Base-by-base conservation (phyloP, 1,140 invertebrate genomes). In the Drosophila baimaii region DNA sequence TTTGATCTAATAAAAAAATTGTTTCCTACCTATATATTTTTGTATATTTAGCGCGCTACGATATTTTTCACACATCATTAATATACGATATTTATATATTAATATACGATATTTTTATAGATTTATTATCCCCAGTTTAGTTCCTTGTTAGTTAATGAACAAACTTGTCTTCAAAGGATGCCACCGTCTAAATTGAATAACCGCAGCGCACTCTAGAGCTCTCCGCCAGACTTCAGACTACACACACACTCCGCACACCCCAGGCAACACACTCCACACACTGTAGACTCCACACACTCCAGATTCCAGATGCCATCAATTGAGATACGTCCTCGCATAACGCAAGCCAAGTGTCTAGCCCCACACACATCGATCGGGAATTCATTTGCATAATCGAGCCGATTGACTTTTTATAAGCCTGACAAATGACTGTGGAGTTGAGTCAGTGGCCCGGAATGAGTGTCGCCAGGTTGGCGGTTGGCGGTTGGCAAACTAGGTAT, bases 391-490 rank as follows among this genome's bases (percentile, higher is more conserved):
- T 70, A 70, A 70, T 74, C 66, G 69, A 59, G 33, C 27, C 68
- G 70, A 73, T 73, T 73, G 70, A 63, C 69, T 75, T 49, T 49
- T 65, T 64, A 75, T 75, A 75, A 75, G 70, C 72, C 72, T 75
- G 72, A 74, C 71, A 75, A 74, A 74, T 63, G 70, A 75, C 58
- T 52, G 47, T 52, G 49, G 39, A 66, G 41, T 54, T 52, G 63
- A 76, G 41, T 69, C 74, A 77, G 55, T 68, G 73, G 63, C 55
- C 75, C 57, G 73, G 43, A 77, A 77, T 27, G 41, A 25, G 21
- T 46, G 63, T 49, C 37, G 47, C 25, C 63, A 31, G 13, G 27
- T 17, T 43, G 62, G 17, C 46, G 13, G 27, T 17, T 43, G 62
- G 17, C 46, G 46, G 37, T 52, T 52, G 17, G 31, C 6, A 64